Base-by-base conservation (phyloP, 2,888 invertebrate species). In the Anthophora plumipes region DNA sequence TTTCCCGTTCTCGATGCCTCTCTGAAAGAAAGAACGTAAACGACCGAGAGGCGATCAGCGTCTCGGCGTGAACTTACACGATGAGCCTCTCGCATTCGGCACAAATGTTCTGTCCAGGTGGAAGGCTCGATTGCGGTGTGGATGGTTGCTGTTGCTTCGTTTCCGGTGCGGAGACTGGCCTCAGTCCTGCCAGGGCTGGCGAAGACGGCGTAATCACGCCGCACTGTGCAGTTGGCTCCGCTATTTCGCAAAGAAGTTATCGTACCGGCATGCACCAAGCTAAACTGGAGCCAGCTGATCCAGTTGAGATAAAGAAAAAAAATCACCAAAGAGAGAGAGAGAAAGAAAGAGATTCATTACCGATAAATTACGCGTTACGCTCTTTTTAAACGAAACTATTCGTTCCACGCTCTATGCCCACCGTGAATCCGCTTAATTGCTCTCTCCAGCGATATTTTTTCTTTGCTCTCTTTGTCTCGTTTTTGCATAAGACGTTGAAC, bases 21-120 rank as follows among this genome's bases (percentile, higher is more conserved):
- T 82, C 89, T 85, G 85, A 74, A 85, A 83, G 80, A 84, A 76
- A 75, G 55, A 75, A 61, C 22, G 43, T 68, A 54, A 31, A 63
- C 59, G 55, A 25, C 52, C 75, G 63, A 69, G 52, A 17, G 20
- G 7, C 20, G 66, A 39, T 61, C 31, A 31, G 55, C 39, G 22
- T 68, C 55, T 39, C 61, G 54, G 55, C 74, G 43, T 72, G n/a
- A 84, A 97, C 98, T 98, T 97, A 99, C 99, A 98, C 97, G 94
- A 99, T 98, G 92, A 98, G 96, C 92, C 98, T 96, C 94, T 98
- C 98, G 95, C 99, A 99, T 93, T 98, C 98, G 89, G 97, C 97
- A 95, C 99, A 99, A 94, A 98, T 97, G 95, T 98, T 98, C 94
- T 98, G 98, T 92, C 97, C 97, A 89, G 97, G 96, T 89, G 97